Base-by-base conservation (phyloP, 2,888 invertebrate genomes). In the Drosophila subsilvestris region DNA sequence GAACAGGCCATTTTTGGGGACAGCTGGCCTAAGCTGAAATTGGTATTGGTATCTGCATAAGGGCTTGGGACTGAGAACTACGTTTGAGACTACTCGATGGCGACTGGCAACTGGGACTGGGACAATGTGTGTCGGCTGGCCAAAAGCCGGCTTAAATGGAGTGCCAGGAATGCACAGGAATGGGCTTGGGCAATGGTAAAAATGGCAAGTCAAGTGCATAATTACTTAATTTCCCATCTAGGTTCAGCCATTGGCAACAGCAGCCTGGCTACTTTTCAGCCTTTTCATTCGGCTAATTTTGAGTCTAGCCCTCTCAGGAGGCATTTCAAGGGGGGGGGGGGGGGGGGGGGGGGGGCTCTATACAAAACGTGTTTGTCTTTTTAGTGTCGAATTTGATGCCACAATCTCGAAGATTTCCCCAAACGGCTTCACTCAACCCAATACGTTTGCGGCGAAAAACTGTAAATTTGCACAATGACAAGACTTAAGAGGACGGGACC, bases 121-220 rank as follows among this genome's bases (percentile, higher is more conserved):
- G 32, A 50, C 45, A 54, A 51, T 56, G 57, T 66, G 66, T 45
- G 65, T 49, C 51, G 75, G 62, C 55, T 56, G 69, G 54, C 45
- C 56, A 62, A 53, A 67, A 67, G 71, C 70, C 72, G 61, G 79
- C 85, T 77, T 80, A 77, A 85, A 86, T 74, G 70, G 74, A 76
- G 67, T 69, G 62, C 69, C 76, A 74, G 60, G 59, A 63, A 53
- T 63, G 57, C 56, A 49, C 48, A 3, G 22, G 3, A 42, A 49
- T 60, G 54, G 48, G 56, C 76, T 22, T 49, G 50, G 76, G 54
- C 66, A 66, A 68, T 73, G 71, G 72, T 74, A 67, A 72, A 86
- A 83, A 72, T 54, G 75, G 70, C 79, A 81, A 86, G 87, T 86
- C 83, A 86, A 84, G 79, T 84, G 83, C 84, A 86, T 84, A 84